Evolutionary conservation across 2,888 invertebrate genomes (phyloP).

Genomic region (Drosophila paranaensis): DNA sequence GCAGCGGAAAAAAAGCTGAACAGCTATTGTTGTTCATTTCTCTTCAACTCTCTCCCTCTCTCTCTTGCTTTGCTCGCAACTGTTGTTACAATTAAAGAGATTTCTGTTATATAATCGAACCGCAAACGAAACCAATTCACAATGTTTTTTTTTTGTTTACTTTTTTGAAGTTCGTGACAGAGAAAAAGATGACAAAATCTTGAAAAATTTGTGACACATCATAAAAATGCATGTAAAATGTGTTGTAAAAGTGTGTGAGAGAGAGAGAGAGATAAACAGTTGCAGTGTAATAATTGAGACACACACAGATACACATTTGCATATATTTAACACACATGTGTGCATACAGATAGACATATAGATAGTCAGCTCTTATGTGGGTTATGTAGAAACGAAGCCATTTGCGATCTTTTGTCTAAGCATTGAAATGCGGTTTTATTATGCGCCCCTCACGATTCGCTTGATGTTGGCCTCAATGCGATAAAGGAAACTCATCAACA

Average conservation of each 20-base stretch:
- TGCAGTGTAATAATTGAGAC: slow-evolving; percentile 40
- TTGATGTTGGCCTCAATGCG: slow-evolving; percentile 53
- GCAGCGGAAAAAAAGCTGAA: slow-evolving; percentile 37
- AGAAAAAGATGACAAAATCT: slow-evolving; percentile 50
- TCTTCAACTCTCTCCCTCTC: slow-evolving; percentile 14
- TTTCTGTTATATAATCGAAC: slow-evolving; percentile 60
- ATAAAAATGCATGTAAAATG: slow-evolving; percentile 35
- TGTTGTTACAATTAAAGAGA: slow-evolving; percentile 55
- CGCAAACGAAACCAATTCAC: slow-evolving; percentile 44
- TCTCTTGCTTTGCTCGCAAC: slow-evolving; percentile 27
- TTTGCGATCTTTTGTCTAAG: slow-evolving; percentile 54
- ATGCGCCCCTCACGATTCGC: slow-evolving; percentile 45
- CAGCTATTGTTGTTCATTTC: slow-evolving; percentile 44
- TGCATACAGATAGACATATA: slow-evolving; percentile 6
- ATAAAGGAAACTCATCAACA: slow-evolving; percentile 57
- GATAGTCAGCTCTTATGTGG: slow-evolving; percentile 52
- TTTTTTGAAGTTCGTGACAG: slow-evolving; percentile 55
- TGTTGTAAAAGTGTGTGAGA: slow-evolving; percentile 16
- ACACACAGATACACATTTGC: slow-evolving; percentile 34
- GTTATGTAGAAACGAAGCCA: slow-evolving; percentile 57
- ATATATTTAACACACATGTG: slow-evolving; percentile 25
- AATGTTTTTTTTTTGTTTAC: slow-evolving; percentile 23
- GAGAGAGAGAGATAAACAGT: slow-evolving; percentile 6
- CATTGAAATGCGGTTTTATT: slow-evolving; percentile 45
- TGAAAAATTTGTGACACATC: slow-evolving; percentile 24